Conservation (phyloP, 2,113 vertebrate species). For the Mellivora capensis region DNA sequence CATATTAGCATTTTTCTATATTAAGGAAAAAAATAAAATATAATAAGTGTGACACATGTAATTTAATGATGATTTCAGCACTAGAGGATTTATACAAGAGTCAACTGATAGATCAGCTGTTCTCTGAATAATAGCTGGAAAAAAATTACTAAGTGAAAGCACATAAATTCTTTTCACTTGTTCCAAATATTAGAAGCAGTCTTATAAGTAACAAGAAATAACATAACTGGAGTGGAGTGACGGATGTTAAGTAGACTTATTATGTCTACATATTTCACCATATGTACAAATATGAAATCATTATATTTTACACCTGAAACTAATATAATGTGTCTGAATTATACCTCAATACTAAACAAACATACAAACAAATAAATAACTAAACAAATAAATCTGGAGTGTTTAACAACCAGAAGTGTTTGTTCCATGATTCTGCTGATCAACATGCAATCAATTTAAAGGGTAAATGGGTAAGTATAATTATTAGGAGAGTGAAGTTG, state of each 20-base stretch:
- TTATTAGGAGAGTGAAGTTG: neutral
- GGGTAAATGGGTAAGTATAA: neutral
- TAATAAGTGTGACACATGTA: constrained; percentile 60
- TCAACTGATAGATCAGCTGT: constrained; percentile 49
- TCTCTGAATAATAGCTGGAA: constrained; percentile 70
- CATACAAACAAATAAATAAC: neutral
- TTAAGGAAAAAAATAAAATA: constrained; percentile 65
- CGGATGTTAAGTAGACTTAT: neutral
- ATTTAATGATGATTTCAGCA: constrained; percentile 66
- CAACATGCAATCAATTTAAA: neutral
- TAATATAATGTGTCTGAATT: neutral
- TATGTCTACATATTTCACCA: neutral
- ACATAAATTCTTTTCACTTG: constrained; percentile 63
- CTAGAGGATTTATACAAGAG: constrained; percentile 57
- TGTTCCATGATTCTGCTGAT: constrained; percentile 52
- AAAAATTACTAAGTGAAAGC: constrained; percentile 70
- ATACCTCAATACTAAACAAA: neutral
- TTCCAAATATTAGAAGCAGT: constrained; percentile 76
- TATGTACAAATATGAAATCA: neutral
- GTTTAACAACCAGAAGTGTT: constrained; percentile 62
- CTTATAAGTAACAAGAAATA: constrained; percentile 55
- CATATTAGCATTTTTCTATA: constrained; percentile 28
- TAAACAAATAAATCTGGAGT: constrained; percentile 13
- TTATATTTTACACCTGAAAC: neutral
- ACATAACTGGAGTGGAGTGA: neutral